A percentile compares a stretch with the other conserved stretches of the same genome.
Evolutionary conservation across 2,113 vertebrate genomes (phyloP).

Genomic region (Nerophis lumbriciformis): DNA sequence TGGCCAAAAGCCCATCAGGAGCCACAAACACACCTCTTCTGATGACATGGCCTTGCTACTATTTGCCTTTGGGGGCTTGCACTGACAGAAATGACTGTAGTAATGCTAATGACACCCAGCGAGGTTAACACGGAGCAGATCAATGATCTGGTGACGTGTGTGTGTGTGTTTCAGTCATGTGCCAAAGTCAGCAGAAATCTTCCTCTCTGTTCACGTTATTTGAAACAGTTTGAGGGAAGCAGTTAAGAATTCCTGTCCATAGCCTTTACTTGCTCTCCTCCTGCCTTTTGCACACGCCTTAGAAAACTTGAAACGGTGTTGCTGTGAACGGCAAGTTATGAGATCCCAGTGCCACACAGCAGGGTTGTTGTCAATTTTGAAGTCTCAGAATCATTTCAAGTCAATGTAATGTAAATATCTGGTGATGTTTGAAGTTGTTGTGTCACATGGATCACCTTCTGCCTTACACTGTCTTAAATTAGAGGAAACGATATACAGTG

Average conservation of each 20-base stretch:
- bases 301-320: slow-evolving; percentile 41
- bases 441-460: slow-evolving; percentile 7
- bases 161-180: slow-evolving; percentile 5
- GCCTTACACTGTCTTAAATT: slow-evolving; percentile 24
- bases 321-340: slow-evolving; percentile 10
- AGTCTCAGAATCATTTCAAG: slow-evolving; percentile 4
- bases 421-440: not conserved
- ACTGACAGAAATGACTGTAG: slow-evolving; percentile 36
- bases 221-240: not conserved
- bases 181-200: not conserved
- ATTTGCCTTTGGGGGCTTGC: slow-evolving; percentile 53
- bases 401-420: slow-evolving; percentile 6
- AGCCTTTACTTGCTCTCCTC: slow-evolving; percentile 7
- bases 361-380: slow-evolving; percentile 10
- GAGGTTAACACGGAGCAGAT: slow-evolving; percentile 36
- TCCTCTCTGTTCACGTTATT: not conserved
- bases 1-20: slow-evolving; percentile 31
- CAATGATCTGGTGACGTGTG: slow-evolving; percentile 36
- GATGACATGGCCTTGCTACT: slow-evolving; percentile 39
- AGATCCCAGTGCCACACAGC: slow-evolving; percentile 7
- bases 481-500: slow-evolving; percentile 6
- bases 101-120: slow-evolving; percentile 11
- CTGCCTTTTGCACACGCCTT: slow-evolving; percentile 33
- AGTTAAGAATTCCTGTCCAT: slow-evolving; percentile 7
- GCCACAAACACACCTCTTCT: slow-evolving; percentile 27